Conservation (phyloP, 2,888 invertebrate species). For the Scaptomyza flava region DNA sequence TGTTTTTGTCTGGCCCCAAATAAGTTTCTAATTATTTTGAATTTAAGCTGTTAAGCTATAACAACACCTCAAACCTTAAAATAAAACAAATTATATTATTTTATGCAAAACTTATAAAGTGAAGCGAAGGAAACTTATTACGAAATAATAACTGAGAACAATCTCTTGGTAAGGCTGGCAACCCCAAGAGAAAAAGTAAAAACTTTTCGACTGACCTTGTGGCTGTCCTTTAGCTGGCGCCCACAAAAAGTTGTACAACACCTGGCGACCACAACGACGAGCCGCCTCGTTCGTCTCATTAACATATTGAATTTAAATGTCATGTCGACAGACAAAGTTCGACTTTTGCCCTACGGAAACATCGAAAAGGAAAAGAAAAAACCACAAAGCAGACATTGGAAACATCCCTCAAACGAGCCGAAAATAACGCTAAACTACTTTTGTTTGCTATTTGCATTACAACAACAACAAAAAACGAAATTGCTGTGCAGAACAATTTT, state of each 20-base stretch:
- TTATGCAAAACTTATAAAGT: not conserved
- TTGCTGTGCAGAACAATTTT: slow-evolving; percentile 61
- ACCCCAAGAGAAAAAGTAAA: not conserved
- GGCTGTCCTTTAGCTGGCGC: slow-evolving; percentile 36
- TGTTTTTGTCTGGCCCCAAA: no score
- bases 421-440: slow-evolving; percentile 73
- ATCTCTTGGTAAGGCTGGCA: not conserved
- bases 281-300: slow-evolving; percentile 54
- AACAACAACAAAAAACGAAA: slow-evolving; percentile 34
- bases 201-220: slow-evolving; percentile 54
- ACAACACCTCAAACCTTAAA: not conserved
- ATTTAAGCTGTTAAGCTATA: not conserved
- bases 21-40: not conserved
- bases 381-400: slow-evolving; percentile 34
- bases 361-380: slow-evolving; percentile 4
- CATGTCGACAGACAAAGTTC: slow-evolving; percentile 49
- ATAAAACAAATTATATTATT: not conserved
- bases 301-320: slow-evolving; percentile 76
- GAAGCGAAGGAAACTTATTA: not conserved
- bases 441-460: slow-evolving; percentile 70
- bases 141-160: not conserved
- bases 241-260: slow-evolving; percentile 44
- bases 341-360: slow-evolving; percentile 5
- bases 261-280: slow-evolving; percentile 48
- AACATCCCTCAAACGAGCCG: slow-evolving; percentile 66